Evolutionary conservation across 1,140 invertebrate genomes (phyloP).

Genomic region (Cydia strobilella): DNA sequence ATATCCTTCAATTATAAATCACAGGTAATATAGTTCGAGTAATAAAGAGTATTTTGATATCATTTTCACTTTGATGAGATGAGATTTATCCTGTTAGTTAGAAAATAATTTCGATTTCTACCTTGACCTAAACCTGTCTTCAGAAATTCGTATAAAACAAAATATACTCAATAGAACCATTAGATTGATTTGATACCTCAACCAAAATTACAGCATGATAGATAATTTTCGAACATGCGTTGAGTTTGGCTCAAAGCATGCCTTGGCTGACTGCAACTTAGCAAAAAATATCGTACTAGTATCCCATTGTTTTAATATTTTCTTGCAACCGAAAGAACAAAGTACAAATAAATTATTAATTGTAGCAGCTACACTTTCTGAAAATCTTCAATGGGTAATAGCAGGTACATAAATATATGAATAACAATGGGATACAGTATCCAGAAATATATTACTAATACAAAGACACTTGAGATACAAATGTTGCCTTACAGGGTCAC

Average conservation of each 20-base stretch:
- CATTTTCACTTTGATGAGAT: background rate
- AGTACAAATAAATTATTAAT: background rate
- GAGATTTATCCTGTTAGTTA: background rate
- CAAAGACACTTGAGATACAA: background rate
- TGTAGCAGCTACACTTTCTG: too few species aligned
- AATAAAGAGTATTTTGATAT: background rate
- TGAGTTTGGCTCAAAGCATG: constrained; percentile 42
- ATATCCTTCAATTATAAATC: background rate
- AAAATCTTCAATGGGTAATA: background rate
- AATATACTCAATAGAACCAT: background rate
- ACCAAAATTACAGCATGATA: constrained; percentile 16
- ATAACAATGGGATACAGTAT: constrained; percentile 6
- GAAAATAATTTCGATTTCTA: constrained; percentile 14
- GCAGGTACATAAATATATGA: background rate
- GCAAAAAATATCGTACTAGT: constrained; percentile 38
- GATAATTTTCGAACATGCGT: constrained; percentile 32
- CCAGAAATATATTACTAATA: background rate
- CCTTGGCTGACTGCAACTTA: constrained; percentile 41
- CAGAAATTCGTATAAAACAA: background rate
- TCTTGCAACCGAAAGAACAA: background rate
- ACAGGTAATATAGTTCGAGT: too few species aligned
- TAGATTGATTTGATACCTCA: background rate
- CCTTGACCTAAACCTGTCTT: background rate
- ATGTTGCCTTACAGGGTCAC: constrained; percentile 80
- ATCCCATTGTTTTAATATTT: background rate